Conservation (phyloP, 2,113 vertebrate genomes). For the Piprites chloris region DNA sequence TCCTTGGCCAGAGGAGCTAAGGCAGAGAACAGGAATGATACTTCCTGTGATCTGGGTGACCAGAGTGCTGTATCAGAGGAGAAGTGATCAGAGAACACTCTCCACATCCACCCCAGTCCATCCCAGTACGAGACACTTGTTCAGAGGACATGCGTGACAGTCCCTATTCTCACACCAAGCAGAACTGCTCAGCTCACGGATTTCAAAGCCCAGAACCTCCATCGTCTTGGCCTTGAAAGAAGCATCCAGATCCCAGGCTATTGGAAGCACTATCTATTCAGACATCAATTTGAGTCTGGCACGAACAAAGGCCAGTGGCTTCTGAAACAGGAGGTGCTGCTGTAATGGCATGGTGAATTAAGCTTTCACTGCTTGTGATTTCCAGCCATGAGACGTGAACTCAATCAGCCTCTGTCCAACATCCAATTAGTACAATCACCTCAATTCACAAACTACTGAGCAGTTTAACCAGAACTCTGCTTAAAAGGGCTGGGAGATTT, state of each 20-base stretch:
- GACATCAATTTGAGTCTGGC: not conserved
- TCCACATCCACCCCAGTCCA: not conserved
- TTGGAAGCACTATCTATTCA: not conserved
- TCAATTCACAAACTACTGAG: not conserved
- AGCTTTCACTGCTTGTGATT: not conserved
- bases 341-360: not conserved
- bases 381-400: not conserved
- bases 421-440: not conserved
- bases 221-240: not conserved
- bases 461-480: not conserved
- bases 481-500: not conserved
- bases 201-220: not conserved
- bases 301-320: not conserved
- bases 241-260: not conserved
- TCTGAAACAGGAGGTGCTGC: not conserved
- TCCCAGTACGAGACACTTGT: accelerated
- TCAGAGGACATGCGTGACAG: accelerated
- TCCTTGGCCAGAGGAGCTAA: not conserved
- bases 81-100: not conserved
- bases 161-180: not conserved
- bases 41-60: accelerated
- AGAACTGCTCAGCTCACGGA: not conserved
- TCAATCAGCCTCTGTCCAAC: not conserved
- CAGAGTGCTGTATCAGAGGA: not conserved
- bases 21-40: not conserved